phyloP scores from a whole-genome alignment of 2,113 vertebrate genomes.

The Okapia johnstoni region DNA sequence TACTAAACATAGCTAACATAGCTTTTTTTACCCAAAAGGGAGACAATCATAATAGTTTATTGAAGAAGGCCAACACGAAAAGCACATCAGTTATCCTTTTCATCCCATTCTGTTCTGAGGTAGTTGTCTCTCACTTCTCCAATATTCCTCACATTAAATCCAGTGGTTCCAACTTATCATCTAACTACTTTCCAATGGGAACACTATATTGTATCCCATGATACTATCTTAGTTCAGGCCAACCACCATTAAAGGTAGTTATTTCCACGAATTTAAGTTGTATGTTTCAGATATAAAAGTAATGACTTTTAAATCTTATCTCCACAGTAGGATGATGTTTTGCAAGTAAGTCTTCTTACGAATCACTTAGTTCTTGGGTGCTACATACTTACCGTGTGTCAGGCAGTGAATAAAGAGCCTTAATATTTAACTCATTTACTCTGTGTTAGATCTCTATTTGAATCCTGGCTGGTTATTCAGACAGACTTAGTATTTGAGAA shows the following conservation, averaged over 20 bases:
- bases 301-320: neutral
- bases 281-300: neutral
- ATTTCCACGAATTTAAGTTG: neutral
- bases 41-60: neutral
- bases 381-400: neutral
- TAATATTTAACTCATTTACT: neutral
- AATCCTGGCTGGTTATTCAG: neutral
- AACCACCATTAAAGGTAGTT: neutral
- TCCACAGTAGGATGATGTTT: neutral
- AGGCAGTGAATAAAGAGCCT: neutral
- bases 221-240: neutral
- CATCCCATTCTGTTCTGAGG: neutral
- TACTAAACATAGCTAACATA: neutral
- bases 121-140: neutral
- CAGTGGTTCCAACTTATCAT: neutral
- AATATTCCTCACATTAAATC: neutral
- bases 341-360: neutral
- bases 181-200: neutral
- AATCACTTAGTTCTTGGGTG: neutral
- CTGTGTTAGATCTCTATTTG: neutral
- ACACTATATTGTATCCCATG: neutral
- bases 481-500: neutral
- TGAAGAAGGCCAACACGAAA: neutral
- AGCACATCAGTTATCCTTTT: neutral
- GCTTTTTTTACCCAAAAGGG: neutral